Percentiles rank a stretch among this genome's conserved stretches.
These are phyloP conservation scores for Linurgus olivaceus DNA, from an alignment of 2,797 vertebrate species.

Conservation along the genomic window DNA sequence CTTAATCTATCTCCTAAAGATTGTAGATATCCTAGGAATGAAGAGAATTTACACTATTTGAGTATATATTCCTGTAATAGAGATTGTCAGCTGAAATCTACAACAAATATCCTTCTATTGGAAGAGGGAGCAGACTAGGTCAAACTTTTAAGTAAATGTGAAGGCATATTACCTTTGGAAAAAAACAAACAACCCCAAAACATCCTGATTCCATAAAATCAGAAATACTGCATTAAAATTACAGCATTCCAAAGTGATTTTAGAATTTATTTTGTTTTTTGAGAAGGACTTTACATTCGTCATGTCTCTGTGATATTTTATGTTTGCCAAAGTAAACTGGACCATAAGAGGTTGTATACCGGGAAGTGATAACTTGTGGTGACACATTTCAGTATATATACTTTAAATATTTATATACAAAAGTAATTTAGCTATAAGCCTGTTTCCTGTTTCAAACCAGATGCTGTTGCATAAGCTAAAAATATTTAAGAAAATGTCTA, in stretches of 20 bases:
- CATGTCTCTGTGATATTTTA: constrained; percentile 48
- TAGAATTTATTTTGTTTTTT: constrained; percentile 36
- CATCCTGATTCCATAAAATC: background rate
- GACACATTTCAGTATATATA: constrained; percentile 67
- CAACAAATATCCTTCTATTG: background rate
- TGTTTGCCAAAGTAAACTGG: constrained; percentile 59
- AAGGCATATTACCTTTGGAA: background rate
- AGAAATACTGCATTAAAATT: background rate
- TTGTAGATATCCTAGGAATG: background rate
- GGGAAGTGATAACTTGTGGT: constrained; percentile 58
- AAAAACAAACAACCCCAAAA: background rate
- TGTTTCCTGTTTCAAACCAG: constrained; percentile 73
- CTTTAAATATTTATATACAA: constrained; percentile 70
- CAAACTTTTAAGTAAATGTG: background rate
- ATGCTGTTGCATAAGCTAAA: constrained; percentile 61
- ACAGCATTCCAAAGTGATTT: constrained; percentile 19
- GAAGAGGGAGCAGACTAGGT: background rate
- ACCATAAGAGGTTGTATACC: constrained; percentile 57
- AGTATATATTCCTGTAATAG: background rate
- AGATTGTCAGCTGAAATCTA: background rate
- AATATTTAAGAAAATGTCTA: constrained; percentile 58
- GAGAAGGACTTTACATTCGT: constrained; percentile 23
- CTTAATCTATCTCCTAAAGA: background rate
- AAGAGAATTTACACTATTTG: background rate
- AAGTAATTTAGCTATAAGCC: constrained; percentile 60